Evolutionary conservation across 1,140 invertebrate species (phyloP).

Genomic region (Agrilus planipennis): DNA sequence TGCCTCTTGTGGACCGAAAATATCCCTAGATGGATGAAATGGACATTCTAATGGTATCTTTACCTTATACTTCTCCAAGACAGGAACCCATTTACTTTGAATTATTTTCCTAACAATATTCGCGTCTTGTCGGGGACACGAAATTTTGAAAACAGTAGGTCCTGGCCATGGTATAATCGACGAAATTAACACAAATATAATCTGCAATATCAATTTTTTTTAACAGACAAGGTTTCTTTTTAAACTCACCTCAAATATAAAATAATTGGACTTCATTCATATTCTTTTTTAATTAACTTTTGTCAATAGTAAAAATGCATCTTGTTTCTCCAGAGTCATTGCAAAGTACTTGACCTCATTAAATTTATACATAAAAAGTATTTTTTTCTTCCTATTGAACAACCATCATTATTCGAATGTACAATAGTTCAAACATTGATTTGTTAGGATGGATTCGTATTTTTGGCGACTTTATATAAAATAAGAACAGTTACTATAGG

Average conservation of each 20-base stretch:
- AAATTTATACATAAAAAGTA: too few relatives aligned
- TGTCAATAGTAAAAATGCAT: too few relatives aligned
- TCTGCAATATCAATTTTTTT: slow-evolving; percentile 35
- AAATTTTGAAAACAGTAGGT: slow-evolving; percentile 71
- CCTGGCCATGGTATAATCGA: slow-evolving; percentile 78
- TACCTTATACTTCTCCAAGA: slow-evolving; percentile 75
- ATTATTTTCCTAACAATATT: slow-evolving; percentile 79
- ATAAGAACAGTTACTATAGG: too few relatives aligned
- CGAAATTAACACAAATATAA: slow-evolving; percentile 64
- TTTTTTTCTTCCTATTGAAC: too few relatives aligned
- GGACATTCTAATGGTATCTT: slow-evolving; percentile 75
- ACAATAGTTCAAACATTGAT: too few relatives aligned
- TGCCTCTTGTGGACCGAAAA: slow-evolving; percentile 72
- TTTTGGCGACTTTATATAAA: too few relatives aligned
- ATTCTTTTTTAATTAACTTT: too few relatives aligned
- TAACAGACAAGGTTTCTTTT: not conserved
- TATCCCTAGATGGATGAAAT: slow-evolving; percentile 75
- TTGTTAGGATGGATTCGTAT: too few relatives aligned
- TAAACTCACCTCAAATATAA: slow-evolving; percentile 28
- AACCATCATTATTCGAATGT: too few relatives aligned
- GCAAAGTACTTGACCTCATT: too few relatives aligned
- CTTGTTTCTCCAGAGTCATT: too few relatives aligned
- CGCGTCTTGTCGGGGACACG: slow-evolving; percentile 78
- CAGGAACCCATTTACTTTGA: slow-evolving; percentile 81
- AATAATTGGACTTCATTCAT: slow-evolving; percentile 34